Base-by-base conservation (phyloP, 2,888 invertebrate genomes). In the Alloplasta piceator region DNA sequence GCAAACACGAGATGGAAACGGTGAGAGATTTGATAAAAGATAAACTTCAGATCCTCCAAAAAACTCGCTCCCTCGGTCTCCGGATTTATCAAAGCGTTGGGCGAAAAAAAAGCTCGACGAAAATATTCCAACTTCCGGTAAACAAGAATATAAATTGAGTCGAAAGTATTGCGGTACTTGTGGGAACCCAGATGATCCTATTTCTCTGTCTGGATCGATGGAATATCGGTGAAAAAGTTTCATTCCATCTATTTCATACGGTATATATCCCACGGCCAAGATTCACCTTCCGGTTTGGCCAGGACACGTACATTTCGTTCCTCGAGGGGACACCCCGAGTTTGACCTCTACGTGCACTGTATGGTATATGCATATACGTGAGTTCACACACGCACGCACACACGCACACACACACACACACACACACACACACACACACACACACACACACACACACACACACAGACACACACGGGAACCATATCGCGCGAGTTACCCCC, bases 401-500 rank as follows among this genome's bases (percentile, higher is more conserved):
- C 6, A 10, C 46, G n/a, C n/a, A 46, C 66, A 48, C 77, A n/a
- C 5, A n/a, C 46, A 14, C 16, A 36, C 36, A 55, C 26, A 56
- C 14, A 14, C 12, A 41, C 16, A 66, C 50, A 81, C 81, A n/a
- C 41, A n/a, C 14, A 56, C 46, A 48, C 39, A 39, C n/a, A 38
- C 38, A 64, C 48, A 5, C 6, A 10, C 46, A n/a, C n/a, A 46
- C 66, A 48, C 77, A n/a, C 5, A n/a, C 46, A 14, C 16, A 36
- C 36, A 55, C 26, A 56, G 12, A 14, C 12, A 41, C 16, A 66
- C 50, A 81, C 79, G 81, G 72, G 73, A 36, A 16, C 50, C 50
- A 52, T 67, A 75, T 56, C 63, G 61, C 67, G 61, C 39, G 73
- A 73, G 68, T 78, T 75, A 83, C 86, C 85, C 85, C 86, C 85